phyloP scores from a whole-genome alignment of 2,797 vertebrate genomes.

The Urosaurus nigricauda region DNA sequence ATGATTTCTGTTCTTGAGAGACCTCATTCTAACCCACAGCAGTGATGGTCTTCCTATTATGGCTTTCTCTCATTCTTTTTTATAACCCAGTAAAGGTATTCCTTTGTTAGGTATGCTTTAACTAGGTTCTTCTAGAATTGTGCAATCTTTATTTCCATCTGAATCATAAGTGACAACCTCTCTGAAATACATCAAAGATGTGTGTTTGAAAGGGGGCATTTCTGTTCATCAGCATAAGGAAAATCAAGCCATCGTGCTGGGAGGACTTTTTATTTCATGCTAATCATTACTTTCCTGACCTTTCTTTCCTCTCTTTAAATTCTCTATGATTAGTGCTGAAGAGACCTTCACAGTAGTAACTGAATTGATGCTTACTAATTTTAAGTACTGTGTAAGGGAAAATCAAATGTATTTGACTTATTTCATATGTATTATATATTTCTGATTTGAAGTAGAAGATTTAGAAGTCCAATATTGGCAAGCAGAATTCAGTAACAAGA shows the following conservation, averaged over 20 bases:
- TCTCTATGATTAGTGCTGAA: not conserved
- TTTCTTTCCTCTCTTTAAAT: not conserved
- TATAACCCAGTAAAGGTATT: conserved; percentile 22
- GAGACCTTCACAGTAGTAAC: not conserved
- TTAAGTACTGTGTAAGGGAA: not conserved
- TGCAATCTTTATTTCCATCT: conserved; percentile 59
- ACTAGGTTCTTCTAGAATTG: conserved; percentile 8
- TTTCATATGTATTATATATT: conserved; percentile 12
- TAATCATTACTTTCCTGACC: not conserved
- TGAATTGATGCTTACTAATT: not conserved
- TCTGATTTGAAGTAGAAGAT: not conserved
- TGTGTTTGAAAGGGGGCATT: conserved; percentile 15
- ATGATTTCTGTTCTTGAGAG: not conserved
- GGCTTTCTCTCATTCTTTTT: conserved; percentile 3
- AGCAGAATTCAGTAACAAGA: conserved; percentile 3
- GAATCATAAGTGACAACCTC: conserved; percentile 45
- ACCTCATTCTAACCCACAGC: not conserved
- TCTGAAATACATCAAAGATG: conserved; percentile 31
- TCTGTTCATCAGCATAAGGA: conserved; percentile 8
- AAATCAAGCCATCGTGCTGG: conserved; percentile 13
- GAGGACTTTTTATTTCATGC: conserved; percentile 22
- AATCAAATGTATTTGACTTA: not conserved
- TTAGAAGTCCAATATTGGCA: conserved; percentile 8
- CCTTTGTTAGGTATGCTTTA: conserved; percentile 41
- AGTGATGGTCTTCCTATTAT: not conserved